Evolutionary conservation across 2,888 invertebrate species (phyloP).

Genomic region (Dexiosoma caninum): DNA sequence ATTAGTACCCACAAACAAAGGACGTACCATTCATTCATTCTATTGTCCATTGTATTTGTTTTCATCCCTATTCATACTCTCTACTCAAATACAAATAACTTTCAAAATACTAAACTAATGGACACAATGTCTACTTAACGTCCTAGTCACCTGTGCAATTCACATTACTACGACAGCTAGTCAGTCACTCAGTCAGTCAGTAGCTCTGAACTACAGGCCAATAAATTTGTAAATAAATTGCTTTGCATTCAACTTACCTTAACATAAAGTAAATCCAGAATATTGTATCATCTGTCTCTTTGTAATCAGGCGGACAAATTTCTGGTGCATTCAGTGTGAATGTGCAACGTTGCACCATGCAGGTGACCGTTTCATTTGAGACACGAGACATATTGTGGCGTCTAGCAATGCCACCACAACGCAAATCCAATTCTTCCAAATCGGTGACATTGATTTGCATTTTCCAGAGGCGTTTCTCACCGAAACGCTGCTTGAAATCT

Average conservation of each 20-base stretch:
- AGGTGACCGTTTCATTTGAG: constrained; percentile 82
- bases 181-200: neutral
- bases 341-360: constrained; percentile 87
- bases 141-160: neutral
- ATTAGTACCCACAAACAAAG: constrained; percentile 1
- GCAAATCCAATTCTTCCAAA: constrained; percentile 84
- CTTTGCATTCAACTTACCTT: constrained; percentile 68
- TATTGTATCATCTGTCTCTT: constrained; percentile 85
- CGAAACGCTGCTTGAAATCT: constrained; percentile 85
- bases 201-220: neutral
- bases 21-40: neutral
- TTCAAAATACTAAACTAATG: neutral
- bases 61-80: neutral
- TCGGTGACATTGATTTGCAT: constrained; percentile 86
- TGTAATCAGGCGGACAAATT: constrained; percentile 88
- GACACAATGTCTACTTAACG: neutral
- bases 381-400: constrained; percentile 83
- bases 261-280: constrained; percentile 91
- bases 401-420: constrained; percentile 86
- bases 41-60: too few species aligned
- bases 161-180: neutral
- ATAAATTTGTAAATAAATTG: constrained; percentile 26
- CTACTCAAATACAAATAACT: neutral
- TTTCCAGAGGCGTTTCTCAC: constrained; percentile 81
- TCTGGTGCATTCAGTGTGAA: constrained; percentile 87